Conservation (phyloP, 2,888 invertebrate genomes). For the Cephus pygmeus region DNA sequence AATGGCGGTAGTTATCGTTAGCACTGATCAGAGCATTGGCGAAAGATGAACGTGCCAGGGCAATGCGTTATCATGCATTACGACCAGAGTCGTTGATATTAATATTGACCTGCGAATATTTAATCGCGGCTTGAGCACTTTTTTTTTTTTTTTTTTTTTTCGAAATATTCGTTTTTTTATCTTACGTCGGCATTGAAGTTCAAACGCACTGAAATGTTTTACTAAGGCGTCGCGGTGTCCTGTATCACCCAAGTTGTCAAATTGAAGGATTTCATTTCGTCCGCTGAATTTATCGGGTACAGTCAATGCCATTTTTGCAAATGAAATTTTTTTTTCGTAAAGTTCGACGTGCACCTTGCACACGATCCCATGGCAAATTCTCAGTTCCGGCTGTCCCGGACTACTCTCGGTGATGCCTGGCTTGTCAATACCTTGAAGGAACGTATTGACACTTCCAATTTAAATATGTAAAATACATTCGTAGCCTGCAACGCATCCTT, state of each 20-base stretch:
- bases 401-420: not conserved
- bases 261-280: not conserved
- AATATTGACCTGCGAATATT: not conserved
- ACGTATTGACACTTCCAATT: constrained; percentile 59
- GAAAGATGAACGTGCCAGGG: not conserved
- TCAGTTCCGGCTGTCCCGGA: not conserved
- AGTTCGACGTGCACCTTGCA: not conserved
- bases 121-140: not conserved
- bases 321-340: not conserved
- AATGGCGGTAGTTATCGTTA: not conserved
- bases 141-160: not conserved
- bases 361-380: not conserved
- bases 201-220: not conserved
- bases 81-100: not conserved
- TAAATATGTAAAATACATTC: constrained; percentile 57
- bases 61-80: not conserved
- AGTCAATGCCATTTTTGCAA: not conserved
- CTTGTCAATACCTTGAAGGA: constrained; percentile 44
- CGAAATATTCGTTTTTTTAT: not conserved
- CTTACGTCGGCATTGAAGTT: not conserved
- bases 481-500: constrained; percentile 39
- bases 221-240: not conserved
- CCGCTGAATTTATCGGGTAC: not conserved
- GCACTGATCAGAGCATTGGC: not conserved
- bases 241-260: not conserved